These are phyloP conservation scores for Parasteatoda tepidariorum DNA, from an alignment of 1,140 invertebrate genomes.

Conservation along the genomic window DNA sequence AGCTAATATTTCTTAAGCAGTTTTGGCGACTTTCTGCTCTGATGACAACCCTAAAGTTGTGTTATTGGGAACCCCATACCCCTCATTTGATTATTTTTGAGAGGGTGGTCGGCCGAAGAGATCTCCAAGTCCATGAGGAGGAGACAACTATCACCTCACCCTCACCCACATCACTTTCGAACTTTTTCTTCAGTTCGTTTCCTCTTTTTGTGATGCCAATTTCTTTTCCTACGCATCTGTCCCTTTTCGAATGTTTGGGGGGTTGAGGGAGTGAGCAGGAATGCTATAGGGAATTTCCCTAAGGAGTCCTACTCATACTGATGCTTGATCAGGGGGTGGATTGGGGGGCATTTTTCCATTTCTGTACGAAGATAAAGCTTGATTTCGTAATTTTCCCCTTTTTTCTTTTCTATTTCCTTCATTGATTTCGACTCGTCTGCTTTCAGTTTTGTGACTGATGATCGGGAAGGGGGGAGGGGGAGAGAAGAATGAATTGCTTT, in stretches of 20 bases:
- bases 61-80: conserved; percentile 12
- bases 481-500: no score
- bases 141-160: not conserved
- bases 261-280: not conserved
- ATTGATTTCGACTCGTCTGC: no score
- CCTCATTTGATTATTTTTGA: conserved; percentile 57
- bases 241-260: not conserved
- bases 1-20: no score
- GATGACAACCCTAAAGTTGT: conserved; percentile 17
- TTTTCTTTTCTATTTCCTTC: not conserved
- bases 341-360: conserved; percentile 27
- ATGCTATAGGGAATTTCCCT: conserved; percentile 40
- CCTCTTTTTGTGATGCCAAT: conserved; percentile 14
- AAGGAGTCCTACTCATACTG: conserved; percentile 45
- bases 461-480: no score
- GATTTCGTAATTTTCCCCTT: conserved; percentile 50
- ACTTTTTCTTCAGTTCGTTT: conserved; percentile 9
- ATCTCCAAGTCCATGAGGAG: conserved; percentile 20
- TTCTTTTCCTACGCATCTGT: not conserved
- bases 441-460: no score
- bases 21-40: conserved; percentile 5
- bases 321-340: conserved; percentile 42
- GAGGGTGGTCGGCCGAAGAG: conserved; percentile 20
- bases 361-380: conserved; percentile 5
- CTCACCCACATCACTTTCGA: not conserved